Percentiles rank a stretch among this genome's conserved stretches.
Evolutionary conservation across 2,113 vertebrate genomes (phyloP).

Genomic region (Tupaia tana): DNA sequence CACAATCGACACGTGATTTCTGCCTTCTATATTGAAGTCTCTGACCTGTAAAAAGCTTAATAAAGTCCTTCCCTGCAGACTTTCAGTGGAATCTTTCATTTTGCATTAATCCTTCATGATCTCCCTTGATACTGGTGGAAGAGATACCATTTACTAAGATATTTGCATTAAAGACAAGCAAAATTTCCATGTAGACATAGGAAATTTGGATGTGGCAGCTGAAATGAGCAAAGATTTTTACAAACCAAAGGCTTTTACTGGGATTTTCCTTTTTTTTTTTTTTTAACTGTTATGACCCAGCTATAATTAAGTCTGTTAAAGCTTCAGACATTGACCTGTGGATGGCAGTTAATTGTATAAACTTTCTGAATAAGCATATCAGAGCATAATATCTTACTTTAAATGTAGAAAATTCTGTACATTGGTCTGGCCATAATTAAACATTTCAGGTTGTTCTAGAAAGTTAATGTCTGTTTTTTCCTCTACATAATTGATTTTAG

Average conservation of each 20-base stretch:
- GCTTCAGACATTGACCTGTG: not conserved
- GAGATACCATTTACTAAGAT: not conserved
- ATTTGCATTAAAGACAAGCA: not conserved
- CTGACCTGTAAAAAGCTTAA: not conserved
- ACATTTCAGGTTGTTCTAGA: slow-evolving; percentile 14
- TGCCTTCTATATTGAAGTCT: not conserved
- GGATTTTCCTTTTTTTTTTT: not conserved
- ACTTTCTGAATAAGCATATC: not conserved
- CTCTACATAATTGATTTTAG: not conserved
- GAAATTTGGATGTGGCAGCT: not conserved
- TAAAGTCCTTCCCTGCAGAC: not conserved
- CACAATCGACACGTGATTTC: not conserved
- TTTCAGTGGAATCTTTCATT: not conserved
- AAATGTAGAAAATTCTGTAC: not conserved
- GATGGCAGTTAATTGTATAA: not conserved
- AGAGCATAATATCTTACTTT: not conserved
- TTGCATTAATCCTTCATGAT: not conserved
- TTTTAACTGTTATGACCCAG: not conserved
- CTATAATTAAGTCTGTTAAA: not conserved
- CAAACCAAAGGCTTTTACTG: not conserved
- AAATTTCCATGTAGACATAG: not conserved
- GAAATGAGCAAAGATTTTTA: not conserved
- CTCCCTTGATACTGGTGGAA: not conserved
- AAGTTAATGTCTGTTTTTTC: not conserved
- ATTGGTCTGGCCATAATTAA: slow-evolving; percentile 17